Conservation (phyloP, 2,888 invertebrate genomes). For the Lasioglossum vierecki region DNA sequence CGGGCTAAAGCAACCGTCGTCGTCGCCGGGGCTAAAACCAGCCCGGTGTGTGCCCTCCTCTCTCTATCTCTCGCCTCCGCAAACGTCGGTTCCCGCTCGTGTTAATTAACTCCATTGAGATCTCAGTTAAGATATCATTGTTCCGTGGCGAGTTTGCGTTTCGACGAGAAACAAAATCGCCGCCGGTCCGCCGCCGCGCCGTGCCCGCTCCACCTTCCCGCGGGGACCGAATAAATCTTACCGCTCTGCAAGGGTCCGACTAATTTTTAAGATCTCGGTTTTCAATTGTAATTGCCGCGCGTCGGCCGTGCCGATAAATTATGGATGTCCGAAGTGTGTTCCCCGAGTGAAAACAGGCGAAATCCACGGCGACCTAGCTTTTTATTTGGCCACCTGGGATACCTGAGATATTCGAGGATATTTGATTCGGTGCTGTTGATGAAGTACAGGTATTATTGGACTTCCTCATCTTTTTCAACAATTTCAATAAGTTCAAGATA, state of each 20-base stretch:
- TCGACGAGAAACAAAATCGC: slow-evolving; percentile 67
- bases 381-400: neutral
- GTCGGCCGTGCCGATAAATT: slow-evolving; percentile 47
- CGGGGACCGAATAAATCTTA: slow-evolving; percentile 55
- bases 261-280: slow-evolving; percentile 59
- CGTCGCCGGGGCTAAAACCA: slow-evolving; percentile 41
- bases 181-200: slow-evolving; percentile 22
- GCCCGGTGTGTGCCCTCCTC: slow-evolving; percentile 21
- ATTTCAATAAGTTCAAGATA: too few species aligned
- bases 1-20: slow-evolving; percentile 14
- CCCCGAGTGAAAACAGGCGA: slow-evolving; percentile 17
- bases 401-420: neutral
- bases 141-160: slow-evolving; percentile 65
- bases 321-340: slow-evolving; percentile 31
- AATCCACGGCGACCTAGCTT: neutral
- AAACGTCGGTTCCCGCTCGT: slow-evolving; percentile 71
- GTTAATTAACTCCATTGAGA: slow-evolving; percentile 82
- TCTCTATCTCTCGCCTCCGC: slow-evolving; percentile 66
- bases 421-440: neutral
- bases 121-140: slow-evolving; percentile 79
- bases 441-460: too few species aligned
- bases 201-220: slow-evolving; percentile 54
- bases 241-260: slow-evolving; percentile 43
- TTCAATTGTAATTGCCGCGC: slow-evolving; percentile 59
- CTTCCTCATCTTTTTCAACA: too few species aligned